Base-by-base conservation (phyloP, 2,113 vertebrate genomes). In the Sylvilagus bachmani region DNA sequence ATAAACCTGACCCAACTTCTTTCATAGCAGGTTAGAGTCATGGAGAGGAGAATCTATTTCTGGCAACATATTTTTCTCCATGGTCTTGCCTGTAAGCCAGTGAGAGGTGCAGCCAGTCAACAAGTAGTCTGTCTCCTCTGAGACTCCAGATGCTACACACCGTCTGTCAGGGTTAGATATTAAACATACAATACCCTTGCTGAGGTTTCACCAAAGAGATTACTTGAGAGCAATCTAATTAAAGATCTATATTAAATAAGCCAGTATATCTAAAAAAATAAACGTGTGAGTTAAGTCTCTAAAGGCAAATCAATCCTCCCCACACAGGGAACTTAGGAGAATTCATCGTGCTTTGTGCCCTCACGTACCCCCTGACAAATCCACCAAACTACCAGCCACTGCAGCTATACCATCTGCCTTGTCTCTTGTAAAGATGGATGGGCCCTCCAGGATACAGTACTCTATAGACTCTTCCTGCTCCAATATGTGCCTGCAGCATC, bases 211-310 rank as follows among this genome's bases (percentile, higher is more conserved):
- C 62, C 10, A 10, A 78, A 88, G 21, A 84, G 53, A 66, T 93
- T 58, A 67, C 14, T 36, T 93, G 24, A 75, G 22, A 95, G 33
- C 27, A 71, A 58, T 58, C 71, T 64, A 90, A 84, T 83, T 77
- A 44, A 66, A 86, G 80, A 33, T 84, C 61, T n/a, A 21, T 13
- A 16, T 31, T 69, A 77, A 93, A 90, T 74, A 92, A 51, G 83
- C 8, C 16, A 67, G 13, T 64, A 2, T 64, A 49, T 71, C 93
- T 62, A 24, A 64, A 71, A 6, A 82, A 44, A 71, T 73, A n/a
- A 80, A n/a, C 33, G 61, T 44, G 3, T 24, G 21, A 25, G 67
- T 17, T n/a, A 51, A 29, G 3, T 78, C 58, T 71, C 33, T 19
- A 36, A 55, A 33, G 74, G n/a, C 22, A 79, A 82, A 82, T 58